Evolutionary conservation across 2,113 vertebrate species (phyloP).

Genomic region (Nycticebus coucang): DNA sequence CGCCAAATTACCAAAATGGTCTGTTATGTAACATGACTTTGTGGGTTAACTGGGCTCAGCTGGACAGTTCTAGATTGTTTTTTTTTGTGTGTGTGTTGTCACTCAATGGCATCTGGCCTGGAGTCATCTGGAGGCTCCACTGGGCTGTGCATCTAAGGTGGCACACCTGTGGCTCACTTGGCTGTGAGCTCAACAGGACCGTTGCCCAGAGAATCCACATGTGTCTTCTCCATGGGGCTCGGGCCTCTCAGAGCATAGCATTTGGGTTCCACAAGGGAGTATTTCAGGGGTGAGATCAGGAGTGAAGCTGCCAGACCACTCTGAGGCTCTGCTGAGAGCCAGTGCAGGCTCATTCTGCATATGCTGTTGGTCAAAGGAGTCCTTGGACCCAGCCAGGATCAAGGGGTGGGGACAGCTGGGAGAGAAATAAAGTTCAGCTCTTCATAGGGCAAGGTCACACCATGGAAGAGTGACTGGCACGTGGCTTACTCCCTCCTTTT

Average conservation of each 20-base stretch:
- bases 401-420: background rate
- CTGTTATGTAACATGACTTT: background rate
- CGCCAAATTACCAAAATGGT: background rate
- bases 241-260: background rate
- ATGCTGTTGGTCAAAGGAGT: background rate
- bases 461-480: background rate
- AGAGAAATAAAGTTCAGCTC: background rate
- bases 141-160: background rate
- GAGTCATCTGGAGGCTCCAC: background rate
- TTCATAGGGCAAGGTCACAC: background rate
- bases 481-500: background rate
- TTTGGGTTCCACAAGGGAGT: background rate
- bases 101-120: background rate
- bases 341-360: background rate
- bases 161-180: fast-evolving
- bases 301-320: background rate
- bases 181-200: background rate
- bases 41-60: background rate
- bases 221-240: background rate
- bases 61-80: background rate
- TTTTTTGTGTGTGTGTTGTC: background rate
- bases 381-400: background rate
- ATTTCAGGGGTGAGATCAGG: background rate
- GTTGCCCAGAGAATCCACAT: background rate
- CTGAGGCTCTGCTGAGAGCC: background rate